Conservation (phyloP, 1,140 invertebrate species). For the Wiebesia pumilae region DNA sequence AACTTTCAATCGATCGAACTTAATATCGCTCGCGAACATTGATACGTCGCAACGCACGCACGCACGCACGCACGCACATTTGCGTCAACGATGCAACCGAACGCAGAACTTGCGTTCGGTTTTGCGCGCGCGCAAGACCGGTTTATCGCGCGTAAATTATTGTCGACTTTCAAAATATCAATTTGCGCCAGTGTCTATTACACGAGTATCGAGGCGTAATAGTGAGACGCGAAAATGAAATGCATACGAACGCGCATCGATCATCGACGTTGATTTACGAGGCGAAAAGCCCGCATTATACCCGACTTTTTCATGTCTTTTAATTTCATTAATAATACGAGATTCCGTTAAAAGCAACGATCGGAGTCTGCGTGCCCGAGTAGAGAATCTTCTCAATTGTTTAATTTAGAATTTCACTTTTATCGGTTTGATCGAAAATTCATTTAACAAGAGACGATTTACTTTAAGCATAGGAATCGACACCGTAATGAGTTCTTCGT, state of each 20-base stretch:
- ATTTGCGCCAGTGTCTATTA: constrained; percentile 52
- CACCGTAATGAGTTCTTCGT: constrained; percentile 14
- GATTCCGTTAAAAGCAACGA: background rate
- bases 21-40: constrained; percentile 11
- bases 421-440: background rate
- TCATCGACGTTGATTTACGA: constrained; percentile 30
- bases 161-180: constrained; percentile 53
- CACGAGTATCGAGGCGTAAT: constrained; percentile 33
- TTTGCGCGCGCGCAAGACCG: constrained; percentile 36
- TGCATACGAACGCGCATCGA: constrained; percentile 31
- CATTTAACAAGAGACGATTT: background rate
- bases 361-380: background rate
- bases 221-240: constrained; percentile 41
- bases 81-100: constrained; percentile 22
- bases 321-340: background rate
- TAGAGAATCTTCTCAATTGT: background rate
- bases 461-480: background rate
- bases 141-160: constrained; percentile 53
- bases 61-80: background rate
- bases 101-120: background rate
- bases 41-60: background rate
- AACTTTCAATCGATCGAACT: background rate
- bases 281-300: background rate
- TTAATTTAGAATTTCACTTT: constrained; percentile 7
- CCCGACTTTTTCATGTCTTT: background rate